Conservation (phyloP, 1,140 invertebrate genomes). For the Drosophila pectinifera region DNA sequence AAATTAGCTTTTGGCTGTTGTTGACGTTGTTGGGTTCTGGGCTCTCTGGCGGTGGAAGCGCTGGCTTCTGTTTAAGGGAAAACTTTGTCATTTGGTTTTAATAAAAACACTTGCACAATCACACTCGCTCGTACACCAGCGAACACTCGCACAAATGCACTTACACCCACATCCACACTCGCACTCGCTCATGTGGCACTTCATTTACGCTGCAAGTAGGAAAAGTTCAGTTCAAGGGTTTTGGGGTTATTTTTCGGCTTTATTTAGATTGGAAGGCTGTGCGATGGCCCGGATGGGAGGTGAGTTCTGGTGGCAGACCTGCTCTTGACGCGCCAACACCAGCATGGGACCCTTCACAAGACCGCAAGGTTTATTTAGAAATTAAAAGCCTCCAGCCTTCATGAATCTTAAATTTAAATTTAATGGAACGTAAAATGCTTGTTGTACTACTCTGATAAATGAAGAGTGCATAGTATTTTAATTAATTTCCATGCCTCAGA, state of each 20-base stretch:
- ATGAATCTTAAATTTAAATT: conserved; percentile 6
- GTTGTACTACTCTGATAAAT: neutral
- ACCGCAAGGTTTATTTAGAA: conserved; percentile 77
- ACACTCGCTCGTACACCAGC: conserved; percentile 38
- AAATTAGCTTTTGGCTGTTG: conserved; percentile 83
- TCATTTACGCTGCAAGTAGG: conserved; percentile 68
- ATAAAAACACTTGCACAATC: conserved; percentile 79
- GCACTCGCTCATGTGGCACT: conserved; percentile 63
- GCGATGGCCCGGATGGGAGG: neutral
- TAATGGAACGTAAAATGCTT: conserved; percentile 3
- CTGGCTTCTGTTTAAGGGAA: conserved; percentile 59
- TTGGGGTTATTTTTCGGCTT: conserved; percentile 54
- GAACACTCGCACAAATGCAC: conserved; percentile 45
- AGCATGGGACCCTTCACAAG: conserved; percentile 14
- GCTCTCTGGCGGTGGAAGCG: conserved; percentile 43
- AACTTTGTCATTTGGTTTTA: conserved; percentile 82
- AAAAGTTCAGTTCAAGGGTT: conserved; percentile 75
- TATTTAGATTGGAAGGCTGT: conserved; percentile 51
- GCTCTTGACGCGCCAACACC: conserved; percentile 63
- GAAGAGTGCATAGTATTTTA: too few species aligned
- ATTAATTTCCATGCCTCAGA: too few species aligned
- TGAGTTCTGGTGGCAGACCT: conserved; percentile 33
- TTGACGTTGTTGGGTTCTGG: conserved; percentile 72
- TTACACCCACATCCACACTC: conserved; percentile 44
- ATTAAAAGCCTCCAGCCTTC: conserved; percentile 59